phyloP scores from a whole-genome alignment of 2,113 vertebrate species.

The Pangasianodon gigas region DNA sequence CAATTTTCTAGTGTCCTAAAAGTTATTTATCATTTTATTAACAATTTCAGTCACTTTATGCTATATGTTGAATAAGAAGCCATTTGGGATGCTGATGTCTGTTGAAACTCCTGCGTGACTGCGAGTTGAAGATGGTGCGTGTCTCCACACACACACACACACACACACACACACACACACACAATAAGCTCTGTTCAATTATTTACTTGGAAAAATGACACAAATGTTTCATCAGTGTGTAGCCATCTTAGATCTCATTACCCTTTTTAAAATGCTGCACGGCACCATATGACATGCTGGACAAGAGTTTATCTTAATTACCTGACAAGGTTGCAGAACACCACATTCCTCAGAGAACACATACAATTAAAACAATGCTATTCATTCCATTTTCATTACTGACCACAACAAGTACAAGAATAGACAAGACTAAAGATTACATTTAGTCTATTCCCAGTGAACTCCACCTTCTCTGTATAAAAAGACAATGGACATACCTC shows the following conservation, averaged over 20 bases:
- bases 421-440: not conserved
- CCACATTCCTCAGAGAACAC: no score
- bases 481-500: not conserved
- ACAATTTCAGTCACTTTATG: not conserved
- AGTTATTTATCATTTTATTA: no score
- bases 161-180: no score
- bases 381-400: not conserved
- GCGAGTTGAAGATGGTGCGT: no score
- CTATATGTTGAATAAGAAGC: no score
- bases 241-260: not conserved
- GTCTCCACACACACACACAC: no score
- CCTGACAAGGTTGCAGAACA: no score
- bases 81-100: no score
- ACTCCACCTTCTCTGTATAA: not conserved
- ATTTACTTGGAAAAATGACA: not conserved
- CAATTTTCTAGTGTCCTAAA: no score
- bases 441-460: not conserved
- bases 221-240: not conserved
- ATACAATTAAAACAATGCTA: no score
- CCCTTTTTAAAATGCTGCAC: not conserved
- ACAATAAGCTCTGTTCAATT: not conserved
- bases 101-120: no score
- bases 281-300: not conserved
- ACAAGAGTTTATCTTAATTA: not conserved
- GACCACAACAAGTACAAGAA: not conserved